Evolutionary conservation across 2,888 invertebrate species (phyloP), one percentile per base, ranked within the genome.

Genomic region (Romanomermis culicivorax): DNA sequence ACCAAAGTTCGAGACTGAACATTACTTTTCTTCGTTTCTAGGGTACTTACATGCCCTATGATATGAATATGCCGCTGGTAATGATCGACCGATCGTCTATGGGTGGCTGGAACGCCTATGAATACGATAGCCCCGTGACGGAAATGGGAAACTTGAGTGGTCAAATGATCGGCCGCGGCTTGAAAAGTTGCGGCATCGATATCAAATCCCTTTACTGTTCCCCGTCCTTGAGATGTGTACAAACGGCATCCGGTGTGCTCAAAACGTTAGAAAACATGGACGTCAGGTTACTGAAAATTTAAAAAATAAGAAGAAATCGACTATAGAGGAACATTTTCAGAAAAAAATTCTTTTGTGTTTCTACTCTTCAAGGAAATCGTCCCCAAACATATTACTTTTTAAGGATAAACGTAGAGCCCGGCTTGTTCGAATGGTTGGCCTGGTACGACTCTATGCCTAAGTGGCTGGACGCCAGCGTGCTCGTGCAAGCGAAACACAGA

Each of bases 351-450:
- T n/a, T n/a, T n/a, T n/a, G n/a, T n/a, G n/a, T n/a, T n/a, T n/a
- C n/a, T n/a, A n/a, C n/a, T n/a, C n/a, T n/a, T n/a, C n/a, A n/a
- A n/a, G n/a, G n/a, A n/a, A n/a, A n/a, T n/a, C n/a, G n/a, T n/a
- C n/a, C n/a, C n/a, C n/a, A n/a, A n/a, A n/a, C n/a, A n/a, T n/a
- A n/a, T n/a, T n/a, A n/a, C n/a, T n/a, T n/a, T n/a, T 23, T 45
- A 23, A 11, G 23, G 4, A 45, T 45, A 11, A n/a, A 23, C 62
- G 75, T 91, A 24, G 91, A 91, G 67, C 86, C 87, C 0, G 85
- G 84, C 0, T 72, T 91, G 43, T 91, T 89, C 70, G 91, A 91
- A 70, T 89, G 83, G 82, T 76, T 85, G 64, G 79, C 80, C 36
- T 89, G 88, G 88, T 70, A 77, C 0, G 81, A 81, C 56, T 79